Conservation (phyloP, 2,797 vertebrate species). For the Sphaeramia orbicularis region DNA sequence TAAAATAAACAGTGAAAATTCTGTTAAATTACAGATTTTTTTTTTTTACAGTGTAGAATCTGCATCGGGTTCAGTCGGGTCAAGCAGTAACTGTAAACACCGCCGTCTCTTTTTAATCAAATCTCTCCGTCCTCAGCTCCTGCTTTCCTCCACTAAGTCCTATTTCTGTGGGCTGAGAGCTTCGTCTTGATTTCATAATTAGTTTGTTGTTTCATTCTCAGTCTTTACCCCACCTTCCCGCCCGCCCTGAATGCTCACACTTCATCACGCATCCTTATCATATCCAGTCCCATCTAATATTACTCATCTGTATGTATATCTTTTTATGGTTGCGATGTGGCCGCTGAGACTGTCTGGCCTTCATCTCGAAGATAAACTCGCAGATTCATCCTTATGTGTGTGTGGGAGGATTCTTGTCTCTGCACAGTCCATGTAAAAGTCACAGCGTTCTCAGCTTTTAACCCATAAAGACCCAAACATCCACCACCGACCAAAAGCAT, state of each 20-base stretch:
- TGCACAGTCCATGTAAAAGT: slow-evolving; percentile 43
- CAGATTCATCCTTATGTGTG: slow-evolving; percentile 26
- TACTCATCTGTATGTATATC: slow-evolving; percentile 34
- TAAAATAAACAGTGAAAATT: too few species aligned
- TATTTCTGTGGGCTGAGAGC: slow-evolving; percentile 35
- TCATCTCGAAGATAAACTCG: slow-evolving; percentile 42
- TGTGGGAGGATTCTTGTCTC: slow-evolving; percentile 42
- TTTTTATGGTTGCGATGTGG: slow-evolving; percentile 11
- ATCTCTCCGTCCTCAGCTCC: slow-evolving; percentile 44
- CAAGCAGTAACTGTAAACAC: slow-evolving; percentile 41
- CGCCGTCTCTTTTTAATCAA: slow-evolving; percentile 58
- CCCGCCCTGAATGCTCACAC: slow-evolving; percentile 20
- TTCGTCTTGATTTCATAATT: slow-evolving; percentile 57
- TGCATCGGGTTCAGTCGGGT: slow-evolving; percentile 51
- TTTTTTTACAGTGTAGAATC: too few species aligned
- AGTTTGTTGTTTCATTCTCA: slow-evolving; percentile 47
- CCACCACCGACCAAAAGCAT: too few species aligned
- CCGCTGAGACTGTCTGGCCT: slow-evolving; percentile 42
- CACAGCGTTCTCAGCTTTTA: slow-evolving; percentile 32
- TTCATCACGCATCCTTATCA: slow-evolving; percentile 33
- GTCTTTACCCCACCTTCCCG: slow-evolving; percentile 46
- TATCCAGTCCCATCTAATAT: slow-evolving; percentile 32
- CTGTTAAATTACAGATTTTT: too few species aligned
- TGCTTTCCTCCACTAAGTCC: slow-evolving; percentile 48
- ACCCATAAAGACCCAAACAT: background rate